These are phyloP conservation scores for Petaurus breviceps DNA, from an alignment of 2,113 vertebrate species.

Conservation along the genomic window DNA sequence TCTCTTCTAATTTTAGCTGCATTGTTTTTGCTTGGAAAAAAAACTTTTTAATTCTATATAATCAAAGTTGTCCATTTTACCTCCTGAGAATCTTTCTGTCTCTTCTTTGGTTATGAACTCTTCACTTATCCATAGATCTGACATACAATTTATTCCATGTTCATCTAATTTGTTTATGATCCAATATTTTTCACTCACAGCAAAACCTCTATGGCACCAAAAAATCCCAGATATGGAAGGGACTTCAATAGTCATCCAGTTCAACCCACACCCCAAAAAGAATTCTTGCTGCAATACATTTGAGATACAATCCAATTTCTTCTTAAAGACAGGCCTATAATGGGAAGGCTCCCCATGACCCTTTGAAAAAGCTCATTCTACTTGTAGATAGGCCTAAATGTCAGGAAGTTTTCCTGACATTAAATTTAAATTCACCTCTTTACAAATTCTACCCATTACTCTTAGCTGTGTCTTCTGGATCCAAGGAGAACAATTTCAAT, in stretches of 20 bases:
- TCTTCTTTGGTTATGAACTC: not conserved
- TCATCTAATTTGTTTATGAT: not conserved
- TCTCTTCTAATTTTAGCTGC: not conserved
- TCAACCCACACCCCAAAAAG: not conserved
- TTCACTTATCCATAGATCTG: not conserved
- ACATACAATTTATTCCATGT: not conserved
- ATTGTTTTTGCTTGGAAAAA: not conserved
- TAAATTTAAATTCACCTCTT: not conserved
- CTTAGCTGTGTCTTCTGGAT: not conserved
- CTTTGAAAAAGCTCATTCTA: not conserved
- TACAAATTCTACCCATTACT: not conserved
- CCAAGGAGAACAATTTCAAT: not conserved
- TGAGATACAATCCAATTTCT: not conserved
- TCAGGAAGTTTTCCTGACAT: not conserved
- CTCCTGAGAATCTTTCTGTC: not conserved
- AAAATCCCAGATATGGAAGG: not conserved
- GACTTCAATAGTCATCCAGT: not conserved
- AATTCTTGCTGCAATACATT: not conserved
- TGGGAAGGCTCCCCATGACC: accelerated
- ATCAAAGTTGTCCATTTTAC: not conserved
- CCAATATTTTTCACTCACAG: not conserved
- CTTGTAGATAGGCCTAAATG: not conserved
- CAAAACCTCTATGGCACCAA: not conserved
- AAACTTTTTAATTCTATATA: not conserved
- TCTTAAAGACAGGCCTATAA: not conserved